phyloP scores from a whole-genome alignment of 2,113 vertebrate genomes.

The Delphinapterus leucas region DNA sequence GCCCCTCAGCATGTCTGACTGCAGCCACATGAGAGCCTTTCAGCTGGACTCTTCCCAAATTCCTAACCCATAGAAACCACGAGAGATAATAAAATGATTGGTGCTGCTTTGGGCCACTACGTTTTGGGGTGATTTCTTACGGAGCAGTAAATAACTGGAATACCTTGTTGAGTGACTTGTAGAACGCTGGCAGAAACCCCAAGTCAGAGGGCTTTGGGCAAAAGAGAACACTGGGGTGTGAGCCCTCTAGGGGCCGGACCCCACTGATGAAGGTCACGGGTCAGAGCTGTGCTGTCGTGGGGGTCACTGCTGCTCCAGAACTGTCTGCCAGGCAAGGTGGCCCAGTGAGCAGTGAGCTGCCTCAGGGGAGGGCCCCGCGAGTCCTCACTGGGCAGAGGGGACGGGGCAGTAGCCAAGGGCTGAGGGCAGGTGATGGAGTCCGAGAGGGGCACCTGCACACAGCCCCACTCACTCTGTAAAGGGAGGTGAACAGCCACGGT shows the following conservation, averaged over 20 bases:
- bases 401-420: not conserved
- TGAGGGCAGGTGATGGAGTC: too few relatives aligned
- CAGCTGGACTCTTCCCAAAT: not conserved
- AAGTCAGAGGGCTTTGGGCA: not conserved
- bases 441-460: not conserved
- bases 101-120: not conserved
- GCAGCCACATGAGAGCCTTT: not conserved
- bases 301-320: too few relatives aligned
- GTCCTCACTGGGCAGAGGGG: not conserved
- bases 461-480: not conserved
- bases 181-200: not conserved
- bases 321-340: too few relatives aligned
- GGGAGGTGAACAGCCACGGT: not conserved
- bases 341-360: rapidly evolving
- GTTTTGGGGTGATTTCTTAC: not conserved
- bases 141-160: not conserved
- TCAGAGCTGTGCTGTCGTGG: not conserved
- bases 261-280: not conserved
- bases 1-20: rapidly evolving
- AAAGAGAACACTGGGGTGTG: rapidly evolving
- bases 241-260: not conserved
- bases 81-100: not conserved
- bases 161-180: not conserved
- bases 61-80: not conserved
- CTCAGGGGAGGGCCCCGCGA: not conserved